A percentile compares a stretch with the other conserved stretches of the same genome.
Evolutionary conservation across 92 coral and sea anemone species (phyloP).

Genomic region (Siderastrea radians): DNA sequence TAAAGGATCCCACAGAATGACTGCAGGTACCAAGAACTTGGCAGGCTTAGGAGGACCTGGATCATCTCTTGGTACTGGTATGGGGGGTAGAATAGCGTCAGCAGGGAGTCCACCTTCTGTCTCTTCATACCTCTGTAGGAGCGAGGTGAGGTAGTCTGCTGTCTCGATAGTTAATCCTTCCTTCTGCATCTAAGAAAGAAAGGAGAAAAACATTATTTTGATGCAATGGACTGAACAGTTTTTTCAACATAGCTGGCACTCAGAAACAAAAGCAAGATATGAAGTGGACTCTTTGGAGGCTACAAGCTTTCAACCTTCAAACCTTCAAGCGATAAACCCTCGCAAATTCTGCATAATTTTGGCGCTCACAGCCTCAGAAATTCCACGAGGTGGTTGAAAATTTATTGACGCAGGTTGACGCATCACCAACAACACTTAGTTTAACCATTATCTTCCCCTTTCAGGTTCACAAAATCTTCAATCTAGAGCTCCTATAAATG

Average conservation of each 20-base stretch:
- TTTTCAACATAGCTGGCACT: too few relatives aligned
- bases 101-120: slow-evolving; percentile 56
- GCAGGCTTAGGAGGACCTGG: slow-evolving; percentile 65
- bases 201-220: neutral
- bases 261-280: too few relatives aligned
- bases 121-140: slow-evolving; percentile 34
- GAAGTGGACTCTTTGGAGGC: neutral
- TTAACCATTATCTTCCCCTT: neutral
- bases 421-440: neutral
- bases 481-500: too few relatives aligned
- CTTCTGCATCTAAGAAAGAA: slow-evolving; percentile 33
- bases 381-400: neutral
- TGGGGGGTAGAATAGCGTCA: slow-evolving; percentile 75
- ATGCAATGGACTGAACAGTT: neutral
- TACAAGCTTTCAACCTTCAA: neutral
- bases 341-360: slow-evolving; percentile 16
- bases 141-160: slow-evolving; percentile 32
- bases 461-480: neutral
- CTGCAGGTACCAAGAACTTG: slow-evolving; percentile 72
- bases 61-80: slow-evolving; percentile 63
- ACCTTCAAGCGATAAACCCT: neutral
- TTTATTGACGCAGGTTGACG: too few relatives aligned
- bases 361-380: slow-evolving; percentile 15
- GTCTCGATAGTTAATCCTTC: slow-evolving; percentile 44
- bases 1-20: slow-evolving; percentile 78